Conservation (phyloP, 1,140 invertebrate species). For the Zaprionus inermis region DNA sequence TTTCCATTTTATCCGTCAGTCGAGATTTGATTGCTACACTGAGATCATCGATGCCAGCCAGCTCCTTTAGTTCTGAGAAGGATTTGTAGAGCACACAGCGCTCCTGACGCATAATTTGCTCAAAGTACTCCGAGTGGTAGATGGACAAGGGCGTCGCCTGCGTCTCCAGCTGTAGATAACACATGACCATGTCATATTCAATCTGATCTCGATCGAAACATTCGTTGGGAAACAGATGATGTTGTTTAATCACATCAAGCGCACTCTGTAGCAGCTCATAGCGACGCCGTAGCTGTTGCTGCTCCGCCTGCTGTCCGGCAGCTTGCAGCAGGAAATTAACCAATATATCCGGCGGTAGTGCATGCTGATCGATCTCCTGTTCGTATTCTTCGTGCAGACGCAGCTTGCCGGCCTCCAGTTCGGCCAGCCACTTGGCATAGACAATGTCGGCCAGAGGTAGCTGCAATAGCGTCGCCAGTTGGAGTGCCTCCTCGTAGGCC, state of each 20-base stretch:
- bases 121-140: constrained; percentile 82
- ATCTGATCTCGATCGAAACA: constrained; percentile 80
- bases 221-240: constrained; percentile 80
- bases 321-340: constrained; percentile 78
- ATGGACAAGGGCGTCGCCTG: constrained; percentile 27
- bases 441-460: constrained; percentile 76
- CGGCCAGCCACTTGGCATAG: constrained; percentile 76
- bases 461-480: constrained; percentile 69
- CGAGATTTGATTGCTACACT: constrained; percentile 59
- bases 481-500: constrained; percentile 73
- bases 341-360: constrained; percentile 68
- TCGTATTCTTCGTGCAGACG: constrained; percentile 68
- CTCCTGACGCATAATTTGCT: constrained; percentile 79
- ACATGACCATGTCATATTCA: constrained; percentile 79
- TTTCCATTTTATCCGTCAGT: constrained; percentile 55
- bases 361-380: constrained; percentile 64
- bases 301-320: constrained; percentile 40
- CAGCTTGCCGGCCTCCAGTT: constrained; percentile 51
- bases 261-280: constrained; percentile 70
- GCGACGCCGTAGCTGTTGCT: constrained; percentile 35
- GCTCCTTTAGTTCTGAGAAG: constrained; percentile 77
- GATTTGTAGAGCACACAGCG: constrained; percentile 79
- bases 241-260: constrained; percentile 74
- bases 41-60: constrained; percentile 80
- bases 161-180: constrained; percentile 61